Evolutionary conservation across 2,797 vertebrate genomes (phyloP), one percentile per base, ranked within the genome.

Genomic region (Clarias fuscus): DNA sequence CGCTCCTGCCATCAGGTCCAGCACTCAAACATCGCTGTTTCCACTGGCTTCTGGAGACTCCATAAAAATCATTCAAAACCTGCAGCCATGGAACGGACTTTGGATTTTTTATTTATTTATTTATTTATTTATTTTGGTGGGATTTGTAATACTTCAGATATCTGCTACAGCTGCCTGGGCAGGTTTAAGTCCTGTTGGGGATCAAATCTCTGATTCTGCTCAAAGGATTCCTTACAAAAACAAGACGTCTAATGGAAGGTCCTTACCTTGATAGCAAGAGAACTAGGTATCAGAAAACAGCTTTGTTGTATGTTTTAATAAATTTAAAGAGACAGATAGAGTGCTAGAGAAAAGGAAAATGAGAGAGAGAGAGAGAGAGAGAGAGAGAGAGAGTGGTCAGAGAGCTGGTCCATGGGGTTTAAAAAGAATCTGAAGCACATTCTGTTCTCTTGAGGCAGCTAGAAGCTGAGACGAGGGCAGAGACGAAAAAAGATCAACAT

Each of bases 391-490:
- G 27, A 76, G 33, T 7, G 33, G 33, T 37, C 22, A n/a, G 61
- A 40, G 61, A 83, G 62, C 84, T 71, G 82, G 86, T 85, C 70
- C 86, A 30, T 89, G 70, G 82, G 82, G 85, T 89, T 87, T 86
- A 68, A 43, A 85, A 82, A 85, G 30, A 48, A 85, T 89, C 75
- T 73, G 61, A 84, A 86, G 88, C 83, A 89, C 88, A 88, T 81
- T 61, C 85, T 91, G 59, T 92, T 93, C 91, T 89, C 48, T 27
- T 79, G 61, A 79, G 62, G 80, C 82, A 33, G 53, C 27, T 24
- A 64, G 61, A 62, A 85, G 83, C 83, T 24, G 80, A 72, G 68
- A 70, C 1, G 68, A 78, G 48, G 40, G 72, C 73, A 77, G 18
- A 67, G 79, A 88, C 84, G 83, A 87, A 91, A 90, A 89, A 82